A percentile compares a stretch with the other conserved stretches of the same genome.
phyloP scores from a whole-genome alignment of 2,888 invertebrate species.

The Andrena dorsata region DNA sequence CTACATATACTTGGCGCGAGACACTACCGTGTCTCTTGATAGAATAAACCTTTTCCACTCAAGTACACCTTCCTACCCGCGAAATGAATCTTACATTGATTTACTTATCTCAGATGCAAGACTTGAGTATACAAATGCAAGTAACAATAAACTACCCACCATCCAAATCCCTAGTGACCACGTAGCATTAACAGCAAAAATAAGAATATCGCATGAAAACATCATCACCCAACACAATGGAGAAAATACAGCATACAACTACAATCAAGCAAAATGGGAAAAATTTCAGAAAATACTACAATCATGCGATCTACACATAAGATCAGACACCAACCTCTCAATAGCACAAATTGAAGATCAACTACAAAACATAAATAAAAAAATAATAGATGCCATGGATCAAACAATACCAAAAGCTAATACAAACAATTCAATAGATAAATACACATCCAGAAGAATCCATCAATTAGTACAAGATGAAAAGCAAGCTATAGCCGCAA shows the following conservation, averaged over 20 bases:
- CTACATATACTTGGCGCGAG: too few relatives aligned
- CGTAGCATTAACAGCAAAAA: slow-evolving; percentile 2
- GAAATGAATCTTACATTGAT: slow-evolving; percentile 7
- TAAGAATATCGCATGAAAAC: neutral
- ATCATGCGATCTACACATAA: neutral
- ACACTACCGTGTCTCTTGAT: too few relatives aligned
- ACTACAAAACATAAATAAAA: neutral
- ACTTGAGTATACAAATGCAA: neutral
- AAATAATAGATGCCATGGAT: neutral
- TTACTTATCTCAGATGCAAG: neutral
- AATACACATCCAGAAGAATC: neutral
- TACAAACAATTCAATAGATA: neutral
- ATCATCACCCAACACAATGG: neutral
- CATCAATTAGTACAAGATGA: neutral
- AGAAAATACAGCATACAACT: neutral
- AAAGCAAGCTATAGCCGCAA: neutral
- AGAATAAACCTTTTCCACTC: neutral
- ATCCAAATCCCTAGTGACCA: slow-evolving; percentile 1
- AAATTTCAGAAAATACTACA: neutral
- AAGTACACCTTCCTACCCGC: neutral
- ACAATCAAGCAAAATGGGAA: neutral
- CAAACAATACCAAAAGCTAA: neutral
- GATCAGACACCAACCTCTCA: neutral
- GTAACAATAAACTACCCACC: neutral
- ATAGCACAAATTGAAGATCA: neutral